Conservation (phyloP, 2,797 vertebrate genomes). For the Coranthus polyacanthus region DNA sequence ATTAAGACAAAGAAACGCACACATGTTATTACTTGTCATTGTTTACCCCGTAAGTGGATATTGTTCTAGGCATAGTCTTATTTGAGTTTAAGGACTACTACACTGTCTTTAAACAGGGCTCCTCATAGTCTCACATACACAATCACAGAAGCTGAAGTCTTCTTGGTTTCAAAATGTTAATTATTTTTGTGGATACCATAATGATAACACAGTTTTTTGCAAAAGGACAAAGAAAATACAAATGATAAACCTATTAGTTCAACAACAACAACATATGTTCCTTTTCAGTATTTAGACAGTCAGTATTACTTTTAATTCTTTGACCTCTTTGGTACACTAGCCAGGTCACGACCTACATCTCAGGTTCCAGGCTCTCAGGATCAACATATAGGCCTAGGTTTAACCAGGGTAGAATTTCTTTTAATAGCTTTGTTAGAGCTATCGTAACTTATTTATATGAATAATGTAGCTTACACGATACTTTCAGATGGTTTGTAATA, state of each 20-base stretch:
- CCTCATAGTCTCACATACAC: not conserved
- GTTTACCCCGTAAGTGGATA: not conserved
- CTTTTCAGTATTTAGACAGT: not conserved
- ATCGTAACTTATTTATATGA: not conserved
- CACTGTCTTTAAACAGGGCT: not conserved
- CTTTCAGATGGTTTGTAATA: slow-evolving; percentile 20
- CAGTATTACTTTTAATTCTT: not conserved
- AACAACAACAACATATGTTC: not conserved
- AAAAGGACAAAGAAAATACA: not conserved
- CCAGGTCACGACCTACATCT: not conserved
- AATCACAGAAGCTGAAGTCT: not conserved
- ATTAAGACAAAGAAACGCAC: slow-evolving; percentile 1
- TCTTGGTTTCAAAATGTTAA: not conserved
- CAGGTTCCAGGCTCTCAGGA: too few relatives aligned
- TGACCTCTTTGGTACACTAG: not conserved
- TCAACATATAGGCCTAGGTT: too few relatives aligned
- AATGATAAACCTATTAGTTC: not conserved
- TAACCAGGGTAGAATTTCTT: too few relatives aligned
- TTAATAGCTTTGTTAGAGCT: too few relatives aligned
- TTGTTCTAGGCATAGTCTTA: not conserved
- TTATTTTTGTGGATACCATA: not conserved
- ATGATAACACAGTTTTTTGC: not conserved
- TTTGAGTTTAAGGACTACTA: not conserved
- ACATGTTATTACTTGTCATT: not conserved
- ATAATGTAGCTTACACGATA: not conserved